These are phyloP conservation scores for Spinibarbus caldwelli DNA, from an alignment of 2,797 vertebrate genomes.

Conservation along the genomic window DNA sequence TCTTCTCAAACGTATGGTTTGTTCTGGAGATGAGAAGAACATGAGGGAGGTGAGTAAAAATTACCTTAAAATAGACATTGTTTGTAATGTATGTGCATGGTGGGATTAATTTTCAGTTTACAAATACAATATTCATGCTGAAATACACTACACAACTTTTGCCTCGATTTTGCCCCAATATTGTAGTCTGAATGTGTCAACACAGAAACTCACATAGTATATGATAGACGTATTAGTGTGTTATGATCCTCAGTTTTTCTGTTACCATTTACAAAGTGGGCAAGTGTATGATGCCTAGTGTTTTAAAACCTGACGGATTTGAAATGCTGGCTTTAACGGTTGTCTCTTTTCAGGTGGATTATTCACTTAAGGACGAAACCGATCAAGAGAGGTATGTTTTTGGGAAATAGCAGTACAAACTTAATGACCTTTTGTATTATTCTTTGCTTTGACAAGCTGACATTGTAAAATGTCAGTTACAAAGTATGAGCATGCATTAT, in stretches of 20 bases:
- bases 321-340: constrained; percentile 60
- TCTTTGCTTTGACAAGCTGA: constrained; percentile 12
- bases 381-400: constrained; percentile 82
- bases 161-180: too few relatives aligned
- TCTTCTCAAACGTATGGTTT: constrained; percentile 66
- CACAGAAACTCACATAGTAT: neutral
- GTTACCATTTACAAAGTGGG: neutral
- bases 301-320: neutral
- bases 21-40: constrained; percentile 73
- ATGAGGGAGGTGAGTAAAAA: constrained; percentile 80
- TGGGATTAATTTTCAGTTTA: too few relatives aligned
- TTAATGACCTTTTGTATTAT: constrained; percentile 17
- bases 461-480: too few relatives aligned
- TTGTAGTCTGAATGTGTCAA: neutral
- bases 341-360: constrained; percentile 84
- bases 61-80: neutral
- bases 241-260: neutral
- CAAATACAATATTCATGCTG: too few relatives aligned
- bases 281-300: neutral
- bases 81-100: too few relatives aligned
- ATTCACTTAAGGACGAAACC: constrained; percentile 81
- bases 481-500: constrained; percentile 8
- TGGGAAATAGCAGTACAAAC: constrained; percentile 61
- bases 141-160: neutral
- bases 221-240: too few relatives aligned